Evolutionary conservation across 2,113 vertebrate genomes (phyloP), one percentile per base, ranked within the genome.

Genomic region (Salvelinus fontinalis): DNA sequence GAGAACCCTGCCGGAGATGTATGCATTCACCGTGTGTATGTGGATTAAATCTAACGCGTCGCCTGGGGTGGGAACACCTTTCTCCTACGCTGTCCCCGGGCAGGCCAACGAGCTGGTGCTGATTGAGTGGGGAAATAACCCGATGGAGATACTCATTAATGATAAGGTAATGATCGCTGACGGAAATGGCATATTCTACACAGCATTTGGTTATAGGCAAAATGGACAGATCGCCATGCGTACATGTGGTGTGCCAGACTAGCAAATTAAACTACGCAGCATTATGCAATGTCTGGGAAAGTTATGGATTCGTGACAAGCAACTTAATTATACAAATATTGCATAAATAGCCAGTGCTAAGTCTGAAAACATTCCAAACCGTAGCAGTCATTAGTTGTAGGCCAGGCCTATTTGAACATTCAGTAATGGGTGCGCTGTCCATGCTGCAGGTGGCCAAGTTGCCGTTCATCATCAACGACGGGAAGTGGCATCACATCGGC

Each of bases 401-500:
- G 59, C 7, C 59, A 60, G 6, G 0, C 59, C 13, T n/a, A 0
- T n/a, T 62, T 5, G 54, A 20, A 22, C 16, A 62, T 62, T 0
- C 0, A n/a, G 6, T 62, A 22, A 62, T 24, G n/a, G 2, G 14
- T 62, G 59, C 59, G 3, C 16, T 22, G 18, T 22, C 13, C 18
- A 22, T 62, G 16, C 3, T 62, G n/a, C 92, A 99, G 97, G 96
- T 99, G 31, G 97, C 97, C 73, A 97, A 97, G 84, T 84, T 99
- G 78, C 97, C 97, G 5, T 98, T 99, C 8, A 85, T 94, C 39
- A 97, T 99, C 88, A 98, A 97, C 0, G 97, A 99, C 0, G 97
- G 97, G 5, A 98, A 98, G 75, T 99, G 97, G 97, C 97, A 99
- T 86, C 97, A 99, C 85, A 96, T 99, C 83, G 97, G 97, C 5